Conservation (phyloP, 2,113 vertebrate genomes). For the Anarhynchus alexandrinus region DNA sequence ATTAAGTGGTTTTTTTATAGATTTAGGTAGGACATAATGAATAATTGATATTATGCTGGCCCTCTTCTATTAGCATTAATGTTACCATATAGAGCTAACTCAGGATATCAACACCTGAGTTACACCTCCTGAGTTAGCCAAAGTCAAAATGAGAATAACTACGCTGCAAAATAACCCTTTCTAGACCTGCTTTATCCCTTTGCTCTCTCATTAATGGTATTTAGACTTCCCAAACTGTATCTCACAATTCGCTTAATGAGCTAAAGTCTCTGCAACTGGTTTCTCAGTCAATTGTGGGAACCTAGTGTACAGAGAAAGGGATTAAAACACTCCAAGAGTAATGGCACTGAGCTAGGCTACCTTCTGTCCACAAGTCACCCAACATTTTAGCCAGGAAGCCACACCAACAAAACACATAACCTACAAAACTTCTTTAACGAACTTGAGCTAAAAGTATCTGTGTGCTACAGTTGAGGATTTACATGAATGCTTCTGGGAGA, state of each 20-base stretch:
- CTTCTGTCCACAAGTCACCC: background rate
- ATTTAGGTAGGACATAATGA: background rate
- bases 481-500: background rate
- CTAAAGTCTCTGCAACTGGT: background rate
- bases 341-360: background rate
- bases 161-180: background rate
- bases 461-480: rapidly evolving
- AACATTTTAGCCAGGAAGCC: background rate
- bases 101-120: background rate
- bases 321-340: background rate
- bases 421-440: background rate
- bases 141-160: background rate
- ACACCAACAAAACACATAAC: background rate
- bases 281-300: background rate
- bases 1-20: background rate
- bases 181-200: background rate
- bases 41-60: background rate
- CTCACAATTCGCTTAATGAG: background rate
- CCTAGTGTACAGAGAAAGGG: background rate
- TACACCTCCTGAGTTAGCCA: background rate
- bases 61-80: background rate
- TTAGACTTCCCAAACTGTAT: background rate
- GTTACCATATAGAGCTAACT: background rate
- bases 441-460: background rate
- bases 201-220: background rate